Evolutionary conservation across 1,140 invertebrate species (phyloP), one percentile per base, ranked within the genome.

Genomic region (Anadara kagoshimensis): DNA sequence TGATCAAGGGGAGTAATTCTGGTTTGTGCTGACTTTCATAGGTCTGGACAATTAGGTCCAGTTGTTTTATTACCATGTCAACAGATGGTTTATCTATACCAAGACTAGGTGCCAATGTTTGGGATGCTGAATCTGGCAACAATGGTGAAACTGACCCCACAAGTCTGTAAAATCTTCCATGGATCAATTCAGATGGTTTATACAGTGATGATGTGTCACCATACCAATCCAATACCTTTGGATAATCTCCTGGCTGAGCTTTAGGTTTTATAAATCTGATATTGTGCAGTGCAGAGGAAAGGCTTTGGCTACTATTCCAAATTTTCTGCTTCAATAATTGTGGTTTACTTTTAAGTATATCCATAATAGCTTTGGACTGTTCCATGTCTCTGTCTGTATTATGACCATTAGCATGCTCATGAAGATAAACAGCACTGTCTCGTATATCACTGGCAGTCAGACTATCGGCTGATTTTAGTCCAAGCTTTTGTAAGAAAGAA

Each of bases 11-110:
- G 20, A 64, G 47, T 29, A 64, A 49, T 20, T 64, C 62, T 51
- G 62, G 62, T 26, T 63, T 63, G 22, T 49, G 11, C 29, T 41
- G 45, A 16, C 49, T 45, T 63, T 63, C 61, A n/a, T 63, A 63
- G 29, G 24, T 49, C 10, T 49, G 14, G 11, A 41, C 22, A 49
- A 63, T 47, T 14, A 63, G 24, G 4, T 47, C 22, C 29, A 63
- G 26, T 26, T 63, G 61, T 8, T 63, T 10, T 24, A 63, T 63
- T 7, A 63, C 61, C 26, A 26, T 2, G 1, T 11, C 4, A 16
- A 49, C 22, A 24, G 0, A 36, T 18, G 61, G 61, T 47, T 63
- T 18, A 14, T 5, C 26, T 12, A 14, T 47, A 36, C 43, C 47
- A 26, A 12, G 14, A 63, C 24, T 24, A 4, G 18, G 5, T 49